Evolutionary conservation across 2,113 vertebrate species (phyloP), one percentile per base, ranked within the genome.

Genomic region (Vanacampus margaritifer): DNA sequence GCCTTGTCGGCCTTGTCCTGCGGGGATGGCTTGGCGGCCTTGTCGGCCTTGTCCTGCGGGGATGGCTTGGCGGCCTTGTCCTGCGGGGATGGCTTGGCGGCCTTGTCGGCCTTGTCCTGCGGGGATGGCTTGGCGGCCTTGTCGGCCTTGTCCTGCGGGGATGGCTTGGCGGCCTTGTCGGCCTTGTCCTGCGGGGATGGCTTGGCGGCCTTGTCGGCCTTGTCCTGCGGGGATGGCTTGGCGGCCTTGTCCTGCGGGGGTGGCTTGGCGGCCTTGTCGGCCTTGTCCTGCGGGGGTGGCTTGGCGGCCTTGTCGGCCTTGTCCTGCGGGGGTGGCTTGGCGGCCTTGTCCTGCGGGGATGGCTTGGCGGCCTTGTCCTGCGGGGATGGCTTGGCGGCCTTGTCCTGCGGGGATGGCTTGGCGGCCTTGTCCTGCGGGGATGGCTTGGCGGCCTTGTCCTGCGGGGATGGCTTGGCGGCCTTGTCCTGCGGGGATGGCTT

Each of bases 261-360:
- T 4, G 71, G 48, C 53, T 74, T 59, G 9, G 62, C 7, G 24
- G 26, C 65, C 24, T 79, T 74, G n/a, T n/a, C n/a, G n/a, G n/a
- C n/a, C n/a, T n/a, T n/a, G n/a, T n/a, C n/a, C n/a, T n/a, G n/a
- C n/a, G n/a, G n/a, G 71, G 2, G n/a, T 8, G 36, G 62, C 21
- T 71, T 66, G 0, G 64, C n/a, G n/a, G n/a, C n/a, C n/a, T n/a
- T n/a, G n/a, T n/a, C n/a, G 8, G 26, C 14, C 12, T 57, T 74
- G 7, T 62, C 57, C 28, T 19, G 19, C 0, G 28, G 8, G 16
- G 32, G 21, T 6, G 39, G 13, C 32, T 76, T 73, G 4, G 35
- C 58, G 16, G 23, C 39, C 24, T 32, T 54, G 1, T 37, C 58
- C 0, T 48, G 28, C 4, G 13, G 8, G 17, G 50, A 43, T 14